These are phyloP conservation scores for Corvus cornix DNA, from an alignment of 2,113 vertebrate genomes.

Conservation along the genomic window DNA sequence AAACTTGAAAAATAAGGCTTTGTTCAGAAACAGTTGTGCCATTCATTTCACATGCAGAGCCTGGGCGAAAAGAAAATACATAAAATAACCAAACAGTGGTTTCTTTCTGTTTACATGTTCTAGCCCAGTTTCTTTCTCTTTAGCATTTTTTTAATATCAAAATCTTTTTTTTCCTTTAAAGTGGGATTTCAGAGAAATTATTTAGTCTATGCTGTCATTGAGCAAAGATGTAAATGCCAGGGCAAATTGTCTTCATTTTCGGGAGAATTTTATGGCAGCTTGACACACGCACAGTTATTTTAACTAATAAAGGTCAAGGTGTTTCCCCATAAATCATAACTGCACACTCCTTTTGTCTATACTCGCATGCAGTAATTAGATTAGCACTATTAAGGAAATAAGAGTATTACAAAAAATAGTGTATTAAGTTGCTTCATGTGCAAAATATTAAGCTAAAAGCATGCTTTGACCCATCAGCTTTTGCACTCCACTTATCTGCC, in stretches of 20 bases:
- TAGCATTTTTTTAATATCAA: neutral
- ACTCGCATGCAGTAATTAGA: slow-evolving; percentile 55
- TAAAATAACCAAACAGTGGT: neutral
- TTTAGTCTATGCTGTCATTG: slow-evolving; percentile 2
- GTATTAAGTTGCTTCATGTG: slow-evolving; percentile 51
- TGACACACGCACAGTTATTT: slow-evolving; percentile 49
- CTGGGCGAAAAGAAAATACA: neutral
- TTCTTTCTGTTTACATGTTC: neutral
- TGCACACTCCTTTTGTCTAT: slow-evolving; percentile 50
- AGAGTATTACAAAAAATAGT: slow-evolving; percentile 48
- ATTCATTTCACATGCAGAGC: neutral
- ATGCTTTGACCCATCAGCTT: slow-evolving; percentile 47
- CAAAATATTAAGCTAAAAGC: slow-evolving; percentile 68
- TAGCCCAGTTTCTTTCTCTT: neutral
- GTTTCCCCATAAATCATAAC: slow-evolving; percentile 68
- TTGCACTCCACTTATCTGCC: slow-evolving; percentile 56
- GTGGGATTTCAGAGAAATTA: slow-evolving; percentile 15
- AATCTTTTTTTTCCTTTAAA: neutral
- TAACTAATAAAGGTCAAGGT: slow-evolving; percentile 65
- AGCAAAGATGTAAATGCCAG: neutral
- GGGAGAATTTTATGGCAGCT: slow-evolving; percentile 28
- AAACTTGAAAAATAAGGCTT: neutral
- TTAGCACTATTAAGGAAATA: slow-evolving; percentile 64
- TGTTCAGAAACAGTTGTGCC: neutral
- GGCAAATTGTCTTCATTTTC: slow-evolving; percentile 25